Base-by-base conservation (phyloP, 2,797 vertebrate species). In the Lagocephalus sceleratus region DNA sequence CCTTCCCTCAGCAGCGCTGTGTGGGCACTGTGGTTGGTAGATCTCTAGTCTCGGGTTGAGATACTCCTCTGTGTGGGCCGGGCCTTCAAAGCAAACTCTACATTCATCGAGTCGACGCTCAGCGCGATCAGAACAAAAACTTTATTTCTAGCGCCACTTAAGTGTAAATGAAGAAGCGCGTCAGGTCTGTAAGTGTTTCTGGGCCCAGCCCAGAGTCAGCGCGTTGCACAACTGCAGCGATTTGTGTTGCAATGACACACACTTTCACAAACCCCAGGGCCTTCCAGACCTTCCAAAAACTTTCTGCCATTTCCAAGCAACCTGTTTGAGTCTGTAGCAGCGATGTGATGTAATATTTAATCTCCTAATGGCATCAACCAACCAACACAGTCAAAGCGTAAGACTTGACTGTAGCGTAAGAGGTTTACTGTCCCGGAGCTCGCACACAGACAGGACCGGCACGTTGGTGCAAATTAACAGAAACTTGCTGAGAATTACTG, bases 21-120 rank as follows among this genome's bases (percentile, higher is more conserved):
- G 82, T 87, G 75, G 80, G 81, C 66, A 81, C 73, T 65, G 60
- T 66, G 57, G 43, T 58, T 68, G 68, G 56, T 71, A 56, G 55
- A 71, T 69, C 54, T 72, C 72, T 66, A 12, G 58, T 75, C 68
- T 71, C 72, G 70, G 63, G 51, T 47, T 39, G 48, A 2, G 39
- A 57, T 54, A 41, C 47, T 64, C 55, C 51, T 69, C 51, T 75
- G 70, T 69, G 79, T 78, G 58, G 57, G 66, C 72, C 63, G 59
- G 11, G 52, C 63, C 54, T 62, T 25, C 51, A 54, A 74, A 66
- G 48, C 17, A 60, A 68, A 68, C 61, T 39, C 39, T 14, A 44
- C 63, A 54, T 79, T 63, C 63, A 67, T 60, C 51, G 9, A 19
- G 6, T 42, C 16, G 16, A 42, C 32, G 16, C 40, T 19, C 60